Conservation (phyloP, 2,888 invertebrate genomes). For the Papilio protenor region DNA sequence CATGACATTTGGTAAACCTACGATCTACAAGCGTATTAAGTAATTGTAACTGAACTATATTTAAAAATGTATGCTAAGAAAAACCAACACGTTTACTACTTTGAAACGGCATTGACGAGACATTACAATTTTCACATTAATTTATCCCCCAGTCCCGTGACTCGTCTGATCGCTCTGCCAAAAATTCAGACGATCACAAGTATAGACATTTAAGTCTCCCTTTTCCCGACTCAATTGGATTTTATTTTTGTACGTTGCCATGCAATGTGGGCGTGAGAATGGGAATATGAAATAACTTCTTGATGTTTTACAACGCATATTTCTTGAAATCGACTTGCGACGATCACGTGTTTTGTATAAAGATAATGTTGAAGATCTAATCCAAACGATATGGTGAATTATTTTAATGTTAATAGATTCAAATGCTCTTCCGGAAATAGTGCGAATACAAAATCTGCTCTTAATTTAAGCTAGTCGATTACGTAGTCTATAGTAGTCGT, state of each 20-base stretch:
- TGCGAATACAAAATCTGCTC: neutral
- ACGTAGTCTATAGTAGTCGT: neutral
- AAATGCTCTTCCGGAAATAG: neutral
- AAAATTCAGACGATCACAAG: constrained; percentile 56
- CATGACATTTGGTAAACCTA: neutral
- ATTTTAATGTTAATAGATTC: neutral
- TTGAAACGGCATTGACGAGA: constrained; percentile 23
- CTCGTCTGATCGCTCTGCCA: constrained; percentile 62
- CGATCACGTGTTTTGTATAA: constrained; percentile 6
- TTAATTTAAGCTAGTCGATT: neutral
- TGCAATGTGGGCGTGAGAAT: constrained; percentile 45
- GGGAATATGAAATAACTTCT: constrained; percentile 20
- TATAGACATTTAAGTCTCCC: constrained; percentile 48
- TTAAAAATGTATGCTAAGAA: neutral
- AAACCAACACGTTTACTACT: neutral
- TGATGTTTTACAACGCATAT: constrained; percentile 20
- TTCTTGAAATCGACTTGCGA: neutral
- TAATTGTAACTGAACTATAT: too few species aligned
- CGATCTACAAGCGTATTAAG: neutral
- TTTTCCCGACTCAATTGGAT: constrained; percentile 44
- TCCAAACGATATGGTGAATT: neutral
- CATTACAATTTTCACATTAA: constrained; percentile 41
- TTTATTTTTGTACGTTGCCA: constrained; percentile 46
- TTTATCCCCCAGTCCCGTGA: constrained; percentile 56
- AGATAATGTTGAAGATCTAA: neutral